These are phyloP conservation scores for Anastatus disparis DNA, from an alignment of 1,140 invertebrate genomes.

Conservation along the genomic window DNA sequence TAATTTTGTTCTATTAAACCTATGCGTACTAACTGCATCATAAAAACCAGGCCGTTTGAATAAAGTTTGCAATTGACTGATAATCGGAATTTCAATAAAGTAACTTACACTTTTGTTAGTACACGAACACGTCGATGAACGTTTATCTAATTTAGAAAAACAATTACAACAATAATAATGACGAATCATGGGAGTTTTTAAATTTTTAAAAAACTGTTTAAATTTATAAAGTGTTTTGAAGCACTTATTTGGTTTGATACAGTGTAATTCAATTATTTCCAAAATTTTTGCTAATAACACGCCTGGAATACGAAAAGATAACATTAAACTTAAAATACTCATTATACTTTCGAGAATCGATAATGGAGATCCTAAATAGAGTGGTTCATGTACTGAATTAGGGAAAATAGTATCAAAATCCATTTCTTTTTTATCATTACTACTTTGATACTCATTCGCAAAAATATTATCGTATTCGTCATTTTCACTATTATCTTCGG, in stretches of 20 bases:
- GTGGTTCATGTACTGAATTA: too few species aligned
- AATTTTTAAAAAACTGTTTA: not conserved
- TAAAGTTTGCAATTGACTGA: not conserved
- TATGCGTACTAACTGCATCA: not conserved
- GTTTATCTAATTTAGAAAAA: not conserved
- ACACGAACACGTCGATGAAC: not conserved
- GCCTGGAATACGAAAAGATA: too few species aligned
- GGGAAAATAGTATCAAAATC: too few species aligned
- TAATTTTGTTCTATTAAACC: not conserved
- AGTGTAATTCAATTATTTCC: slow-evolving; percentile 6
- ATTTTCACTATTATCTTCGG: too few species aligned
- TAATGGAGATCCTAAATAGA: too few species aligned
- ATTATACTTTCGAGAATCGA: too few species aligned
- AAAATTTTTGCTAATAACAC: too few species aligned
- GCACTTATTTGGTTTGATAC: slow-evolving; percentile 5
- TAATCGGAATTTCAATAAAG: not conserved
- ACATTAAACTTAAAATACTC: too few species aligned
- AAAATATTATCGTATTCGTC: too few species aligned
- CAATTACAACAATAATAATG: not conserved
- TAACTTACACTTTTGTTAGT: not conserved
- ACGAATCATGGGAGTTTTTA: not conserved
- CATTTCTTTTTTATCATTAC: too few species aligned
- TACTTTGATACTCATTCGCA: too few species aligned
- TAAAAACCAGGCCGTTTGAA: not conserved
- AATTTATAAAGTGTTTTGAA: slow-evolving; percentile 15